Base-by-base conservation (phyloP, 2,797 vertebrate species). In the Pipistrellus pygmaeus region DNA sequence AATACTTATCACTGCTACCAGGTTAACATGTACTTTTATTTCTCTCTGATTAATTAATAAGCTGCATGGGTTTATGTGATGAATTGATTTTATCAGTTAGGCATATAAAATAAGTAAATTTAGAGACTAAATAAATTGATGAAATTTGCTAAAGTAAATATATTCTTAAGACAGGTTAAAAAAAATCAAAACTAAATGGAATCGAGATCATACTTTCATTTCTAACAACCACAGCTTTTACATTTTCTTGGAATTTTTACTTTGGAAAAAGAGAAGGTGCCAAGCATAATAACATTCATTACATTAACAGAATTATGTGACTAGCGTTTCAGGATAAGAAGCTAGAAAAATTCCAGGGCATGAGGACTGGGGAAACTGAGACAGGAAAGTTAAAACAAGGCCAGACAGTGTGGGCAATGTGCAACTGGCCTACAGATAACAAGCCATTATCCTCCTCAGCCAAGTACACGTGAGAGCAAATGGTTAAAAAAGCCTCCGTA, bases 261-360 rank as follows among this genome's bases (percentile, higher is more conserved):
- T 93, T 78, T 71, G 25, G n/a, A 35, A 87, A 91, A 87, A 85
- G 81, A 93, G 88, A 87, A 85, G 81, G 92, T 87, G 27, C 64
- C 30, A 91, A 85, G 38, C 41, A 78, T 62, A 93, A 78, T n/a
- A 93, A 71, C 27, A 64, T 92, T 84, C 21, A 86, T 75, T 78
- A 25, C 13, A 93, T 10, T 18, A 92, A 95, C 8, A 48, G 21
- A 48, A 87, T 86, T 78, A 73, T 85, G 71, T 66, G 66, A 62
- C 44, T 62, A 83, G 4, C 15, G 73, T 81, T 93, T 90, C 17
- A 32, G 64, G n/a, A 64, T 64, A 64, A 64, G 30, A 64, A 64
- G 30, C 30, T 17, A n/a, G 30, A 15, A 64, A 64, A 64, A n/a
- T 64, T 64, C 15, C 62, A 17, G 30, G 62, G 62, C 62, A 64